Percentiles rank a stretch among this genome's conserved stretches.
phyloP scores from a whole-genome alignment of 2,888 invertebrate genomes.

The Pocota personata region DNA sequence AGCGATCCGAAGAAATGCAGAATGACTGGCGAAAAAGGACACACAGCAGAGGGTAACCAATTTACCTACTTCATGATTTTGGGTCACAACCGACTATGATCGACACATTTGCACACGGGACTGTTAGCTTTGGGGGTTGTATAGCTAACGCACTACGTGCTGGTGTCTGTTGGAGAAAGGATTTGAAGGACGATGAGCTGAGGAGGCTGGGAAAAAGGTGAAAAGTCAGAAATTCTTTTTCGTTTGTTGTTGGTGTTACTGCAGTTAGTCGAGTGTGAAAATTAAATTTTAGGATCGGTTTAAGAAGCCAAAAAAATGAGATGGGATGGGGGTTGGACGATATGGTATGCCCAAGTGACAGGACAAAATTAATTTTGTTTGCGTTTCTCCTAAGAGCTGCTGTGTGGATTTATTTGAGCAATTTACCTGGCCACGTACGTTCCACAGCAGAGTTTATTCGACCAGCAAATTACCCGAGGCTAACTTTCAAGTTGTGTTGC shows the following conservation, averaged over 20 bases:
- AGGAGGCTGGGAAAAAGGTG: conserved; percentile 42
- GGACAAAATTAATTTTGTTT: conserved; percentile 70
- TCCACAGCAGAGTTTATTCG: conserved; percentile 14
- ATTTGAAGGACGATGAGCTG: conserved; percentile 32
- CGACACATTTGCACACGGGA: conserved; percentile 58
- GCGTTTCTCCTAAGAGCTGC: conserved; percentile 33
- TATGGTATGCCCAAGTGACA: conserved; percentile 56
- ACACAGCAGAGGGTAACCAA: conserved; percentile 36
- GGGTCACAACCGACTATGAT: conserved; percentile 63
- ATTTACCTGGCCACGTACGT: conserved; percentile 61
- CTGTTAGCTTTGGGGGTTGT: background rate
- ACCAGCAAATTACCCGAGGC: conserved; percentile 58
- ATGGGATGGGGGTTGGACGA: background rate
- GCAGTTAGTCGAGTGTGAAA: conserved; percentile 62
- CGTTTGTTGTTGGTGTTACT: conserved; percentile 16
- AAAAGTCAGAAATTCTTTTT: conserved; percentile 59
- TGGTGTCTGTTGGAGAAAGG: conserved; percentile 47
- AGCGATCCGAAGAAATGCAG: conserved; percentile 43
- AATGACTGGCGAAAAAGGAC: conserved; percentile 54
- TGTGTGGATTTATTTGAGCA: conserved; percentile 53
- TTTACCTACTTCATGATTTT: conserved; percentile 63
- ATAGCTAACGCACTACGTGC: conserved; percentile 57
- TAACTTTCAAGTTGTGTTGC: conserved; percentile 24
- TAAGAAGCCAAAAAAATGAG: background rate
- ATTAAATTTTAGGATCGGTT: conserved; percentile 50